These are phyloP conservation scores for Magallana nippona DNA, from an alignment of 2,888 invertebrate genomes.

Conservation along the genomic window DNA sequence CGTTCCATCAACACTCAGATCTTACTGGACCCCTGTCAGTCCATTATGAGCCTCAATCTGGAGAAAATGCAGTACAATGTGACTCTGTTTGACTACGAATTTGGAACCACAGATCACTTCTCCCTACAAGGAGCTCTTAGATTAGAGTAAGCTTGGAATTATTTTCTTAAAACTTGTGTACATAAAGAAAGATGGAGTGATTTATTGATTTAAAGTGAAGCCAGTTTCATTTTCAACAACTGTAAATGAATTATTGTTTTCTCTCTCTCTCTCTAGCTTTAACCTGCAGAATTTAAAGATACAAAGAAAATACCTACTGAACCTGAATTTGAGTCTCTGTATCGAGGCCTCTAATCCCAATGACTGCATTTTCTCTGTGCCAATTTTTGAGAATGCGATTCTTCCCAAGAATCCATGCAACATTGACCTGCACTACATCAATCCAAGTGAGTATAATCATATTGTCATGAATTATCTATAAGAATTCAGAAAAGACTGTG, in stretches of 20 bases:
- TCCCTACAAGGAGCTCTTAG: slow-evolving; percentile 52
- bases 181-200: too few relatives aligned
- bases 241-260: background rate
- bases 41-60: slow-evolving; percentile 50
- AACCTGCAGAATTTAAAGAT: slow-evolving; percentile 37
- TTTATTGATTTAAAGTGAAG: too few relatives aligned
- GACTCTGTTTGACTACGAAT: slow-evolving; percentile 52
- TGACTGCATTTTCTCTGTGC: slow-evolving; percentile 34
- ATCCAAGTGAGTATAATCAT: slow-evolving; percentile 35
- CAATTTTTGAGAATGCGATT: slow-evolving; percentile 38
- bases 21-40: slow-evolving; percentile 52
- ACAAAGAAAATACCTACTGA: slow-evolving; percentile 38
- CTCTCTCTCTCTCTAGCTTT: slow-evolving; percentile 36
- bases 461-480: background rate
- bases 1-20: slow-evolving; percentile 46
- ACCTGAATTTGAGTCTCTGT: slow-evolving; percentile 43
- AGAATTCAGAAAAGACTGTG: too few relatives aligned
- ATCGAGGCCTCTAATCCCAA: slow-evolving; percentile 36
- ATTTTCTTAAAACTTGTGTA: too few relatives aligned
- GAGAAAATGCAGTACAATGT: slow-evolving; percentile 51
- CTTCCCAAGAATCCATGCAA: slow-evolving; percentile 47
- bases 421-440: slow-evolving; percentile 33
- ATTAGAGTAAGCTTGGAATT: slow-evolving; percentile 53
- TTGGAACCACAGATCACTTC: slow-evolving; percentile 51
- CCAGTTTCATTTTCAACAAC: too few relatives aligned